These are phyloP conservation scores for Protobothrops flavoviridis DNA, from an alignment of 2,113 vertebrate genomes.

Conservation along the genomic window DNA sequence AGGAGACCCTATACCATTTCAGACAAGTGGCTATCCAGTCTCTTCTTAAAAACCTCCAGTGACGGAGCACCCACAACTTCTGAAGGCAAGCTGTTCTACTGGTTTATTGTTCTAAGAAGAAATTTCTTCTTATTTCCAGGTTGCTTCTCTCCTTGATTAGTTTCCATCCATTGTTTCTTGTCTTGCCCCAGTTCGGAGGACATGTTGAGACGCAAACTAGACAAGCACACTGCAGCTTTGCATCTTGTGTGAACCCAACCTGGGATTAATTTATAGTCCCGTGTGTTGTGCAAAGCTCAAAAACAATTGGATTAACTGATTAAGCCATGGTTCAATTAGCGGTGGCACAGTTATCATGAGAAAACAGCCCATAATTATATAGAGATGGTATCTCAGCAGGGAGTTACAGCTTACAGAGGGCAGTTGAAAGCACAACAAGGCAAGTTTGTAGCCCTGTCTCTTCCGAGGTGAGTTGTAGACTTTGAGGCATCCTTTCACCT, in stretches of 20 bases:
- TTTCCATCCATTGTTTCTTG: too few relatives aligned
- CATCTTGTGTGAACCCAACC: not conserved
- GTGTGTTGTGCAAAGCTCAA: not conserved
- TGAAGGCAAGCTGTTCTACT: too few relatives aligned
- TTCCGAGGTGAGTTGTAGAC: not conserved
- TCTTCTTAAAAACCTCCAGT: not conserved
- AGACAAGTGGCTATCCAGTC: not conserved
- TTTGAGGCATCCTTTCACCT: not conserved
- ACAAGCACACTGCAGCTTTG: not conserved
- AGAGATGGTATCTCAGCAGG: not conserved
- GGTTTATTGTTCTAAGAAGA: too few relatives aligned
- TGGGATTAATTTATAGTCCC: not conserved
- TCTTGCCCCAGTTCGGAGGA: not conserved
- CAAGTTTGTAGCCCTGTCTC: not conserved
- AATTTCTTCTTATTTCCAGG: too few relatives aligned
- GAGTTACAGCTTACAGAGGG: not conserved
- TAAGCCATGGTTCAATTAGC: not conserved
- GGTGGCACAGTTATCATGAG: not conserved
- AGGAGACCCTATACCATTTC: not conserved
- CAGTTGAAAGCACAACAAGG: not conserved
- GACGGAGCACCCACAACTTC: not conserved
- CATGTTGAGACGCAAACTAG: not conserved
- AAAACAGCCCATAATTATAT: not conserved
- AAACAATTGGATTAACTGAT: not conserved
- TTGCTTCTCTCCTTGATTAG: too few relatives aligned